Conservation (phyloP, 2,113 vertebrate genomes). For the Bungarus multicinctus region DNA sequence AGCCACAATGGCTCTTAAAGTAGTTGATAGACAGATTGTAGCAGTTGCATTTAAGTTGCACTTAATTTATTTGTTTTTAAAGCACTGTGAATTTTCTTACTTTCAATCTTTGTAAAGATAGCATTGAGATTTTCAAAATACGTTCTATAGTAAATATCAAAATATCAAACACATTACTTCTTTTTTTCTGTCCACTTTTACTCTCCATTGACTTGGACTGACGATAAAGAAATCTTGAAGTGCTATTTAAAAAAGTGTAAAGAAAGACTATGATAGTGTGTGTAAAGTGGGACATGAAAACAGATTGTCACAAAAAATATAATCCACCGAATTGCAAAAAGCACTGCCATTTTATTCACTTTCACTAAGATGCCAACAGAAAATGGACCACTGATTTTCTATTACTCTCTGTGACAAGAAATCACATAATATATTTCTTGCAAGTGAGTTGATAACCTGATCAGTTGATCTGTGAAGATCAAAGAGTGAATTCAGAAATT, state of each 20-base stretch:
- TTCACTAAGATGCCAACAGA: background rate
- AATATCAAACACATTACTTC: background rate
- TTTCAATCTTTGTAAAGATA: constrained; percentile 48
- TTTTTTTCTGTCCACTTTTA: constrained; percentile 10
- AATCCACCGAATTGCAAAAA: background rate
- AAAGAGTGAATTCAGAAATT: background rate
- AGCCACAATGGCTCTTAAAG: constrained; percentile 61
- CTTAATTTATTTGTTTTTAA: constrained; percentile 55
- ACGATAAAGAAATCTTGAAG: background rate
- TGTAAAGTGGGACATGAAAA: background rate
- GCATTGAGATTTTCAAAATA: constrained; percentile 42
- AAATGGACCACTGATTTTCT: background rate
- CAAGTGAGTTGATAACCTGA: background rate
- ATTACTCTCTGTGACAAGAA: background rate
- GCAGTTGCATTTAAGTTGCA: constrained; percentile 55
- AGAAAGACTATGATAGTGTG: background rate
- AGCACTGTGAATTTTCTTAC: constrained; percentile 42
- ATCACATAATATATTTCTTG: background rate
- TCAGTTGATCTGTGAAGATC: background rate
- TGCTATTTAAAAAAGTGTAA: background rate
- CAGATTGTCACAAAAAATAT: background rate
- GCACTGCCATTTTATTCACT: background rate
- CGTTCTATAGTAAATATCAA: constrained; percentile 32
- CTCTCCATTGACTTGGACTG: background rate
- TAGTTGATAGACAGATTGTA: constrained; percentile 51